A percentile compares a stretch with the other conserved stretches of the same genome.
These are phyloP conservation scores for Lacanobia oleracea DNA, from an alignment of 2,888 invertebrate species.

Conservation along the genomic window DNA sequence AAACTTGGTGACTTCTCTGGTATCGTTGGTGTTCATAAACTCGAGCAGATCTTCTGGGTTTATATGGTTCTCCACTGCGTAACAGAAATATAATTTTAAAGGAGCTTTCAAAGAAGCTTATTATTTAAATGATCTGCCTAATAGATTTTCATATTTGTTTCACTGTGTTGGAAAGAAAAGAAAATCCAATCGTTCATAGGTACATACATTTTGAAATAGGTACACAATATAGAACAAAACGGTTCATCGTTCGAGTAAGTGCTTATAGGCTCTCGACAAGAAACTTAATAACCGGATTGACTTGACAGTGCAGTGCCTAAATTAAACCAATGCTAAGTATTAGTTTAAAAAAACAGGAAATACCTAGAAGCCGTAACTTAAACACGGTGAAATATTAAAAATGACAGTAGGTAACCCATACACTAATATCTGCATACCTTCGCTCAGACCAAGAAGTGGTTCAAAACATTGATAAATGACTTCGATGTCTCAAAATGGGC, in stretches of 20 bases:
- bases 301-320: too few species aligned
- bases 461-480: background rate
- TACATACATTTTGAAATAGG: too few species aligned
- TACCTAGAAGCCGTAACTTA: background rate
- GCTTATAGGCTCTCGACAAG: background rate
- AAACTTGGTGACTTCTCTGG: constrained; percentile 42
- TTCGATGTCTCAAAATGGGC: background rate
- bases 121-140: background rate
- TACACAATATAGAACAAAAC: background rate
- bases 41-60: constrained; percentile 84
- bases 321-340: too few species aligned
- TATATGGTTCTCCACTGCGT: constrained; percentile 86
- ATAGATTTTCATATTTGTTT: too few species aligned
- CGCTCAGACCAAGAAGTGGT: background rate
- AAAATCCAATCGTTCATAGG: background rate
- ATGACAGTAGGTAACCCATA: too few species aligned
- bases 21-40: constrained; percentile 69
- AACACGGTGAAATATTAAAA: background rate
- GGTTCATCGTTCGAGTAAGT: background rate
- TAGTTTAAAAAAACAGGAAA: too few species aligned
- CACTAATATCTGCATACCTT: background rate
- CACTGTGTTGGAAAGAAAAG: background rate
- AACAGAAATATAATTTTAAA: constrained; percentile 11
- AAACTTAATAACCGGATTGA: too few species aligned
- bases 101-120: background rate